A percentile compares a stretch with the other conserved stretches of the same genome.
Evolutionary conservation across 35 echinoderm and acorn worm species (phyloP).

Genomic region (Holothuria glaberrima): DNA sequence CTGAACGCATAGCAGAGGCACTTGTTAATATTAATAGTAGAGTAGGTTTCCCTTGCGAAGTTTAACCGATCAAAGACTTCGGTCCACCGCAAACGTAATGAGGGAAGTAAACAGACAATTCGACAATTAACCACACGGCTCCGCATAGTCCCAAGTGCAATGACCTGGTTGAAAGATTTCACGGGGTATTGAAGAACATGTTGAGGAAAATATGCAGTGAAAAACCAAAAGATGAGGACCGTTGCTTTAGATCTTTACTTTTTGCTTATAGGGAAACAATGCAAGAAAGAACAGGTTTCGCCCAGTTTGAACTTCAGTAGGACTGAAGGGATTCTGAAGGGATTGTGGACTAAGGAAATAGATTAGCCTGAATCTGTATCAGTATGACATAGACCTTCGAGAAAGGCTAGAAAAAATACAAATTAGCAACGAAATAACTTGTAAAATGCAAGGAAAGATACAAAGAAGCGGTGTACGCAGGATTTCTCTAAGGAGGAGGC

Average conservation of each 20-base stretch:
- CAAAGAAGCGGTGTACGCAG: no score
- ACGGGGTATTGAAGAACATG: conserved; percentile 60
- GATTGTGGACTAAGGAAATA: conserved; percentile 58
- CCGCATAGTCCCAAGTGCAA: conserved; percentile 33
- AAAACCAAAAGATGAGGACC: not conserved
- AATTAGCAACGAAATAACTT: conserved; percentile 35
- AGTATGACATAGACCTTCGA: conserved; percentile 60
- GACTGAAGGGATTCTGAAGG: conserved; percentile 35
- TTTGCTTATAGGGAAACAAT: conserved; percentile 22
- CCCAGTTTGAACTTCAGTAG: conserved; percentile 42
- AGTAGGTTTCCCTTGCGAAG: conserved; percentile 30
- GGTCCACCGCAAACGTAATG: conserved; percentile 23
- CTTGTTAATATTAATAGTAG: conserved; percentile 29
- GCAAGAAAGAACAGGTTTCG: conserved; percentile 5
- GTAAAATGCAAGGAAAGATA: conserved; percentile 41
- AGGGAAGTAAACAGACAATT: conserved; percentile 10
- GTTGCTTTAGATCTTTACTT: conserved; percentile 1
- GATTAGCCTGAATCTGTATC: conserved; percentile 7
- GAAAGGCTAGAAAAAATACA: conserved; percentile 52
- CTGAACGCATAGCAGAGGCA: conserved; percentile 32
- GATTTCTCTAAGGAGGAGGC: no score
- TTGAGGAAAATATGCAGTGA: not conserved
- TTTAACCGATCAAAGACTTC: conserved; percentile 41
- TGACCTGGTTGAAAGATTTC: conserved; percentile 60
- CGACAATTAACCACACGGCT: conserved; percentile 22